Percentiles rank a stretch among this genome's conserved stretches.
Evolutionary conservation across 2,888 invertebrate species (phyloP).

Genomic region (Meteorus colon): DNA sequence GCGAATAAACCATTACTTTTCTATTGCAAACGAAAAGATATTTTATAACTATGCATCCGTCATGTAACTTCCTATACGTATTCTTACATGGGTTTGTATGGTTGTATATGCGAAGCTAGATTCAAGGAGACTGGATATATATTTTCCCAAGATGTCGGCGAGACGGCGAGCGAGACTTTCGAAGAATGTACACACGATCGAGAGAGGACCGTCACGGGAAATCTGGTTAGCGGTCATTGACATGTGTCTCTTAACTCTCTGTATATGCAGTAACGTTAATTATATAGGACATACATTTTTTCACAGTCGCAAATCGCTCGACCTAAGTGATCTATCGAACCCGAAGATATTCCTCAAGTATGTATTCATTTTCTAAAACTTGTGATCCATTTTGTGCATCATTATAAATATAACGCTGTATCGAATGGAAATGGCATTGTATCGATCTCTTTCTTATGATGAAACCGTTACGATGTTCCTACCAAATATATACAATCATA

Average conservation of each 20-base stretch:
- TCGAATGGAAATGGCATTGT: too few species aligned
- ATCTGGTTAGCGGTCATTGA: conserved; percentile 17
- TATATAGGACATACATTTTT: neutral
- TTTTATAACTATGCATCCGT: neutral
- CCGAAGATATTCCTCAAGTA: too few species aligned
- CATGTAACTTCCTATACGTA: neutral
- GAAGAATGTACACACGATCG: neutral
- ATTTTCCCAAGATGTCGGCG: neutral
- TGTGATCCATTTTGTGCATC: too few species aligned
- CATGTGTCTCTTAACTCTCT: neutral
- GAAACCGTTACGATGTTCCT: too few species aligned
- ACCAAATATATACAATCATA: too few species aligned
- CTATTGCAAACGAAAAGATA: neutral
- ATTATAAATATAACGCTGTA: too few species aligned
- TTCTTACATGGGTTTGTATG: neutral
- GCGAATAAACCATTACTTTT: neutral
- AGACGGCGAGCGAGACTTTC: neutral
- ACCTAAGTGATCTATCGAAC: too few species aligned
- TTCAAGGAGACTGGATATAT: neutral
- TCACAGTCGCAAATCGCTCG: neutral
- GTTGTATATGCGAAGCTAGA: neutral
- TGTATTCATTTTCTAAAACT: too few species aligned
- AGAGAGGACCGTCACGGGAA: neutral
- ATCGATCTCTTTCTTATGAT: too few species aligned
- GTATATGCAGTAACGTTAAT: neutral